These are phyloP conservation scores for Mesochorus sp. DNA, from an alignment of 2,888 invertebrate genomes.

Conservation along the genomic window DNA sequence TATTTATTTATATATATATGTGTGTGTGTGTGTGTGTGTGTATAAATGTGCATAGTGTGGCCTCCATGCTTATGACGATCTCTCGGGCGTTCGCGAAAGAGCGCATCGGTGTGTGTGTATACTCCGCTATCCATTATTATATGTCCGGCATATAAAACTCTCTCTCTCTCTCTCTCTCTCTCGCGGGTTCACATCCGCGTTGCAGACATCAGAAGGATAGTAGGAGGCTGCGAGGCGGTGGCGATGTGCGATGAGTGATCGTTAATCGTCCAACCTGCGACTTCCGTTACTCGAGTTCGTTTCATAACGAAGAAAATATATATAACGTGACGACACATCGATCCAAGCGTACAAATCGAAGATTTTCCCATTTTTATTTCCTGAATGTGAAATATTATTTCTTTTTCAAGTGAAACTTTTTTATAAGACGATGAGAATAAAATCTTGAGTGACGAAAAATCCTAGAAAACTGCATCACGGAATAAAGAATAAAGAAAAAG, in stretches of 20 bases:
- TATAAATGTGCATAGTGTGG: too few relatives aligned
- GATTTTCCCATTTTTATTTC: background rate
- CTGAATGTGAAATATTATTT: too few relatives aligned
- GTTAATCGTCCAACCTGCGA: conserved; percentile 67
- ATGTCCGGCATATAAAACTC: conserved; percentile 73
- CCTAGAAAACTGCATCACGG: too few relatives aligned
- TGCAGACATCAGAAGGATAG: conserved; percentile 20
- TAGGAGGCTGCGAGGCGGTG: conserved; percentile 14
- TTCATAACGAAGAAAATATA: background rate
- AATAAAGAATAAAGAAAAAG: too few relatives aligned
- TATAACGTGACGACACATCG: background rate
- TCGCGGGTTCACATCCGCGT: conserved; percentile 68
- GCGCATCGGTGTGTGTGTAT: conserved; percentile 47
- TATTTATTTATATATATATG: too few relatives aligned
- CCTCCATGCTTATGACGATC: conserved; percentile 18
- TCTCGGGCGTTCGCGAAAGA: conserved; percentile 42
- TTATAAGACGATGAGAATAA: too few relatives aligned
- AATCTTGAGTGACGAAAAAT: too few relatives aligned
- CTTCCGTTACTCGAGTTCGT: conserved; percentile 51
- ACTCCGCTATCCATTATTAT: conserved; percentile 72
- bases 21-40: too few relatives aligned
- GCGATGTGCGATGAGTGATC: conserved; percentile 64
- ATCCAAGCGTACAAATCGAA: background rate
- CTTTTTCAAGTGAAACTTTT: too few relatives aligned
- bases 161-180: too few relatives aligned